Base-by-base conservation (phyloP, 64 coral and sea anemone species). In the Anthopleura sola region DNA sequence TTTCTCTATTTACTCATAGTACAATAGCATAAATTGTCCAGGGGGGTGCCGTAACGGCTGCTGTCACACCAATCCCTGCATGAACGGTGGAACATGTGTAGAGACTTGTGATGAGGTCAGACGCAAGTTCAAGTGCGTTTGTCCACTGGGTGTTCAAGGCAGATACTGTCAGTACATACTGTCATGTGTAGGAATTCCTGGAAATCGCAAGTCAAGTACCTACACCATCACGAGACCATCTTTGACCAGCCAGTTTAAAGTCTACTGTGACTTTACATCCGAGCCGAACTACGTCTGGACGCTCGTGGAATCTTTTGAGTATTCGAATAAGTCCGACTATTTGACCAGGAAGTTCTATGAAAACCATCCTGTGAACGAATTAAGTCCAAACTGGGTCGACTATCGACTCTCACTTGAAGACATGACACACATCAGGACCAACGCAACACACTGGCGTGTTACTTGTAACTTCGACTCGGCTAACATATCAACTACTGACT, bases 61-160 rank as follows among this genome's bases (percentile, higher is more conserved):
- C 58, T 94, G 92, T 32, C 69, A 62, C 3, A 55, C 57, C 3
- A 85, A 60, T 55, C 84, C 37, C 11, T 94, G 92, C 54, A 37
- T 83, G 57, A 53, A 94, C 60, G 84, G 88, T 23, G 92, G 87
- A 12, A 39, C 40, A 1, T 94, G 92, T 17, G 74, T 49, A 0
- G 88, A 90, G 39, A 26, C 75, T 28, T 90, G 92, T 7, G 50
- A 75, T 8, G 17, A 83, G 32, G 76, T 62, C 58, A 90, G 80
- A 17, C 60, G 26, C 15, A 90, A 82, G 69, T 93, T 94, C 49
- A 87, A 86, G 32, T 94, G 92, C 78, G 58, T 60, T 7, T 93
- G 92, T 38, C 23, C 78, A 2, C 11, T n/a, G 7, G 60, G 58
- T 39, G 82, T 76, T 23, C 39, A 37, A 23, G 92, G 92, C 0